These are phyloP conservation scores for Chydorus sphaericus DNA, from an alignment of 2,888 invertebrate species.

Conservation along the genomic window DNA sequence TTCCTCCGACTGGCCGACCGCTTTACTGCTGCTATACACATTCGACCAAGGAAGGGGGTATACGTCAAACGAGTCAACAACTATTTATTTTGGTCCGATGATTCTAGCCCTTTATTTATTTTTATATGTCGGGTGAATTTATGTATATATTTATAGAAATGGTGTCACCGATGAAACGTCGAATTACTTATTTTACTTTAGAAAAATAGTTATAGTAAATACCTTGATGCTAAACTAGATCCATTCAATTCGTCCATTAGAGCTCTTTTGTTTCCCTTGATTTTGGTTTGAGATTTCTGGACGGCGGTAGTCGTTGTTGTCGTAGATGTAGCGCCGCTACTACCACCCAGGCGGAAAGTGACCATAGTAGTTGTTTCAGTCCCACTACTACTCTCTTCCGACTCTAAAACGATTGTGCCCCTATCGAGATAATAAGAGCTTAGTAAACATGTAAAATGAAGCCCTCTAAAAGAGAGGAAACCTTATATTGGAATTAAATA, in stretches of 20 bases:
- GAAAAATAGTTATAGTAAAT: too few species aligned
- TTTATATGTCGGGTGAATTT: too few species aligned
- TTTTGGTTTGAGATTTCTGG: not conserved
- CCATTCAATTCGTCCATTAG: not conserved
- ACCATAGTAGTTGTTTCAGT: slow-evolving; percentile 4
- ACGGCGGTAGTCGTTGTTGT: too few species aligned
- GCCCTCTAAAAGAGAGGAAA: not conserved
- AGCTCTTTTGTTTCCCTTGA: not conserved
- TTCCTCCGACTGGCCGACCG: not conserved
- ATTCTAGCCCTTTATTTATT: too few species aligned
- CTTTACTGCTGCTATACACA: not conserved
- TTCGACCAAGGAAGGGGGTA: too few species aligned
- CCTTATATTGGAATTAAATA: not conserved
- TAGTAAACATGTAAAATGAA: too few species aligned
- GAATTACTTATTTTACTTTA: not conserved
- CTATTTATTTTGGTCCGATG: too few species aligned
- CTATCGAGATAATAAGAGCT: not conserved
- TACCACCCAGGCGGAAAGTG: not conserved
- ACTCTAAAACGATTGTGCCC: slow-evolving; percentile 3
- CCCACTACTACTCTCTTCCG: slow-evolving; percentile 8
- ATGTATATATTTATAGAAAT: too few species aligned
- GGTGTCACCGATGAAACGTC: not conserved
- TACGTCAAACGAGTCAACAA: too few species aligned
- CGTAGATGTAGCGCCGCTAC: not conserved
- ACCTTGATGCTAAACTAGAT: not conserved